Evolutionary conservation across 2,888 invertebrate genomes (phyloP).

Genomic region (Morpho achilles): DNA sequence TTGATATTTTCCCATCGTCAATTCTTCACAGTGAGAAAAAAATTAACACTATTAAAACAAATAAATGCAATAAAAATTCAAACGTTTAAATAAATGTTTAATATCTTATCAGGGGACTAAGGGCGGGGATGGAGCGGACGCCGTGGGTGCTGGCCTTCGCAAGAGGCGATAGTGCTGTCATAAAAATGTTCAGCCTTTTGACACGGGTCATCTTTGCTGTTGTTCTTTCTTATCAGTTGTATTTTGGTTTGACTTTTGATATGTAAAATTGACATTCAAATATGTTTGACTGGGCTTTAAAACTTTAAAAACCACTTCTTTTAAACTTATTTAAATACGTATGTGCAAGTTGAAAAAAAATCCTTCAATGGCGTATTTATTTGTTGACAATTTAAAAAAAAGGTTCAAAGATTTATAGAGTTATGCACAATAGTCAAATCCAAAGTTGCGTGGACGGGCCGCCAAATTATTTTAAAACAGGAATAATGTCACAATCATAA

Average conservation of each 20-base stretch:
- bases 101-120: conserved; percentile 53
- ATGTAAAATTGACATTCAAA: background rate
- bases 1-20: too few relatives aligned
- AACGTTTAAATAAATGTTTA: conserved; percentile 32
- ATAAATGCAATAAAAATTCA: conserved; percentile 8
- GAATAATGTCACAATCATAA: conserved; percentile 54
- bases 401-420: too few relatives aligned
- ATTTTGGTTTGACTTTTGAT: conserved; percentile 7
- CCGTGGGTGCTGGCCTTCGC: conserved; percentile 71
- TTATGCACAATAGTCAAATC: too few relatives aligned
- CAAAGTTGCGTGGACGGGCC: background rate
- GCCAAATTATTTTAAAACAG: conserved; percentile 7
- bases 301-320: too few relatives aligned
- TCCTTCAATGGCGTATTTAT: too few relatives aligned
- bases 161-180: conserved; percentile 52
- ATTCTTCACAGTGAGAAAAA: too few relatives aligned
- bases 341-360: too few relatives aligned
- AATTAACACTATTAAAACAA: background rate
- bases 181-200: conserved; percentile 40
- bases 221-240: conserved; percentile 15
- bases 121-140: conserved; percentile 46
- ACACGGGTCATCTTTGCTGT: conserved; percentile 34
- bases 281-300: too few relatives aligned
- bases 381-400: too few relatives aligned
- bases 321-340: too few relatives aligned